These are phyloP conservation scores for Spheniscus humboldti DNA, from an alignment of 2,797 vertebrate species.

Conservation along the genomic window DNA sequence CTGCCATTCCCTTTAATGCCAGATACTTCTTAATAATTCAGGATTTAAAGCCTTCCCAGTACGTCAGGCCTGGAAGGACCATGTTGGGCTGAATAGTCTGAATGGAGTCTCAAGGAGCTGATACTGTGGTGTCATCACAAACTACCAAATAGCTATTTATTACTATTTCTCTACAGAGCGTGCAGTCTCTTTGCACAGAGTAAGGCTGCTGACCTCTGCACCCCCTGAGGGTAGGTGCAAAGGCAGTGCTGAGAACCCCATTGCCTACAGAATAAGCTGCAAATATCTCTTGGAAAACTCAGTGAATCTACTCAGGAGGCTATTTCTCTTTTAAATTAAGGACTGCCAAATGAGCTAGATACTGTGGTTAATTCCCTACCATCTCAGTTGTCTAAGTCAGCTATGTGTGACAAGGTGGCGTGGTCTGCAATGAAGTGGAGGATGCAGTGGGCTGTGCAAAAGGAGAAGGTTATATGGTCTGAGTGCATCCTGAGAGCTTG, in stretches of 20 bases:
- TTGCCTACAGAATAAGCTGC: not conserved
- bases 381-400: not conserved
- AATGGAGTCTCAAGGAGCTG: not conserved
- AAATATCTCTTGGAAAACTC: not conserved
- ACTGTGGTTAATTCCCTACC: not conserved
- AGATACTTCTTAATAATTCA: not conserved
- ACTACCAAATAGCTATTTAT: not conserved
- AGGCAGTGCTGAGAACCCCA: fast-evolving
- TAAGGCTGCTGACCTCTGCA: not conserved
- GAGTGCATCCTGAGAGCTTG: not conserved
- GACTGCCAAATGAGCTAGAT: not conserved
- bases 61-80: not conserved
- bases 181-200: not conserved
- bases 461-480: not conserved
- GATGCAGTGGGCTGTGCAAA: not conserved
- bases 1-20: not conserved
- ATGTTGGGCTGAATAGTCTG: not conserved
- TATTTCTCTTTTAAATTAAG: not conserved
- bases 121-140: not conserved
- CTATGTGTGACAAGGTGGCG: not conserved
- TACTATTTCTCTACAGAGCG: not conserved
- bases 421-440: not conserved
- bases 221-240: fast-evolving
- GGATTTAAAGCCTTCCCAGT: not conserved
- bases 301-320: not conserved